phyloP scores from a whole-genome alignment of 2,113 vertebrate genomes.

The Pluvianellus socialis region DNA sequence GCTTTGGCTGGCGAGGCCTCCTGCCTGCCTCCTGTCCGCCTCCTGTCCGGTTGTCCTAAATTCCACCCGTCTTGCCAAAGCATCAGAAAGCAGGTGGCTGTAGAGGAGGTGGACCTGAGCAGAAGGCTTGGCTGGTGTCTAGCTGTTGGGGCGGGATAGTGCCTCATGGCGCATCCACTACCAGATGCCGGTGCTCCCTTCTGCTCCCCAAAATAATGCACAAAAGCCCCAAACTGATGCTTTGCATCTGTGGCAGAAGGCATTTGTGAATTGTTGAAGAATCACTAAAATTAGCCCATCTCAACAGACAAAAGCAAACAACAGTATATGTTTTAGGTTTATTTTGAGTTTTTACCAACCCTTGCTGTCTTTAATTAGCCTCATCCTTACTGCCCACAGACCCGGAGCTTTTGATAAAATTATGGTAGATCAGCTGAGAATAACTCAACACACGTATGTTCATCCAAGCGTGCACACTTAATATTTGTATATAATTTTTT shows the following conservation, averaged over 20 bases:
- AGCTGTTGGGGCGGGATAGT: fast-evolving
- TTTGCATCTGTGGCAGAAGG: not conserved
- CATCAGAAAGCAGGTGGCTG: not conserved
- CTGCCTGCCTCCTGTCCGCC: fast-evolving
- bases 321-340: not conserved
- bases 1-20: not conserved
- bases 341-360: not conserved
- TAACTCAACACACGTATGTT: not conserved
- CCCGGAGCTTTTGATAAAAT: not conserved
- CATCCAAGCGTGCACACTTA: not conserved
- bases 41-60: fast-evolving
- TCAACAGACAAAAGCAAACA: not conserved
- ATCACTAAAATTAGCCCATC: not conserved
- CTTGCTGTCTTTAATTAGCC: not conserved
- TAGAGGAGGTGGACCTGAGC: not conserved
- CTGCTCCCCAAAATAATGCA: not conserved
- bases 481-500: not conserved
- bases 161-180: fast-evolving
- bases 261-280: not conserved
- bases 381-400: not conserved
- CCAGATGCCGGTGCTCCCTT: not conserved
- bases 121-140: not conserved
- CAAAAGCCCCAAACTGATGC: not conserved
- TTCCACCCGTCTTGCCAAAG: not conserved
- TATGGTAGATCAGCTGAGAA: not conserved